phyloP scores from a whole-genome alignment of 2,888 invertebrate species.

The Nemotelus nigrinus region DNA sequence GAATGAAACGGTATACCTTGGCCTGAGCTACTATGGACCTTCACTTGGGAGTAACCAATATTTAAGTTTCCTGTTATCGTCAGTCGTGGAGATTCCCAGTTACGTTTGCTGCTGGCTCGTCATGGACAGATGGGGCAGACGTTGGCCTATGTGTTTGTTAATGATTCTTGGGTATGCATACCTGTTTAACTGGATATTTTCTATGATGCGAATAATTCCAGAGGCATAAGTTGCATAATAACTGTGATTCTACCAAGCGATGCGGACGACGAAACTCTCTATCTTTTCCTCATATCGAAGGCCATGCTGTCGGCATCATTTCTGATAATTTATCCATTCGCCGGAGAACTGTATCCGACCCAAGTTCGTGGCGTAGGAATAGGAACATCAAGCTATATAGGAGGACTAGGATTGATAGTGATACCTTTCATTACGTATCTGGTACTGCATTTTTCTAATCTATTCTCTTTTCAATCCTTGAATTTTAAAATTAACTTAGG shows the following conservation, averaged over 20 bases:
- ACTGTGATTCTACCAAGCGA: slow-evolving; percentile 85
- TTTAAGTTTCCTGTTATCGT: slow-evolving; percentile 87
- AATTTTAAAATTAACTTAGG: slow-evolving; percentile 67
- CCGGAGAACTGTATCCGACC: slow-evolving; percentile 91
- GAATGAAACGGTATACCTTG: slow-evolving; percentile 91
- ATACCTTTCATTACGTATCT: slow-evolving; percentile 92
- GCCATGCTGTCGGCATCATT: slow-evolving; percentile 91
- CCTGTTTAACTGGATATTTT: slow-evolving; percentile 72
- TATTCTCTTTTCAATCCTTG: background rate
- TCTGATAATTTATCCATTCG: slow-evolving; percentile 91
- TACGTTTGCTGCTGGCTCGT: slow-evolving; percentile 88
- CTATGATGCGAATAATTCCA: slow-evolving; percentile 61
- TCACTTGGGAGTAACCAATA: slow-evolving; percentile 88
- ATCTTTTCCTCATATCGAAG: slow-evolving; percentile 84
- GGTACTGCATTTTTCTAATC: slow-evolving; percentile 69
- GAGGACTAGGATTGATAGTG: slow-evolving; percentile 85
- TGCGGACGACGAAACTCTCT: slow-evolving; percentile 77
- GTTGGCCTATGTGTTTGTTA: slow-evolving; percentile 87
- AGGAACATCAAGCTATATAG: slow-evolving; percentile 90
- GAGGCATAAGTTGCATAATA: slow-evolving; percentile 84
- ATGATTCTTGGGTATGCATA: slow-evolving; percentile 84
- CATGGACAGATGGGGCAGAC: slow-evolving; percentile 87
- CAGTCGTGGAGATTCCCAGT: slow-evolving; percentile 88
- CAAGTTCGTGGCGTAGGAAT: slow-evolving; percentile 89
- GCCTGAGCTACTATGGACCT: slow-evolving; percentile 90